phyloP scores from a whole-genome alignment of 2,888 invertebrate species.

The Hylaea fasciaria region DNA sequence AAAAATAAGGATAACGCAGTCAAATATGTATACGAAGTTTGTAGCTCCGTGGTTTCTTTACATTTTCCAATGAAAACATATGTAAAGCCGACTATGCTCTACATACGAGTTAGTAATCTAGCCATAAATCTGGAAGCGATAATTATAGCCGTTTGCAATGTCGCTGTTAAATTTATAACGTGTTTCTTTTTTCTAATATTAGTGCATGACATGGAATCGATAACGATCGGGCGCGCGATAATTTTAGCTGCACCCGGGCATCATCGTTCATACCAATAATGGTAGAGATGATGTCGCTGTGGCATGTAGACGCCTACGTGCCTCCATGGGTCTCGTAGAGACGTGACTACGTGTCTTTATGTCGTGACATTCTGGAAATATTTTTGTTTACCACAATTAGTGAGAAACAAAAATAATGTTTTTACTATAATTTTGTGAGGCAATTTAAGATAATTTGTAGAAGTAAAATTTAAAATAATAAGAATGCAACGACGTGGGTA shows the following conservation, averaged over 20 bases:
- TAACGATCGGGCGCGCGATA: slow-evolving; percentile 59
- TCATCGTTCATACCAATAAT: slow-evolving; percentile 42
- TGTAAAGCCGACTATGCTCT: neutral
- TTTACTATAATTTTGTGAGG: too few species aligned
- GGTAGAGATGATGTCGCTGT: slow-evolving; percentile 6
- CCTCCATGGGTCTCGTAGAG: neutral
- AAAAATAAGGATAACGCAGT: too few species aligned
- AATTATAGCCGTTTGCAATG: slow-evolving; percentile 44
- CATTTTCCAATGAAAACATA: too few species aligned
- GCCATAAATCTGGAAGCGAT: slow-evolving; percentile 40
- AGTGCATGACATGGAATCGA: slow-evolving; percentile 70
- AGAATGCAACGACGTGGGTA: too few species aligned
- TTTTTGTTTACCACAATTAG: slow-evolving; percentile 17
- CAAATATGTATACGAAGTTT: too few species aligned
- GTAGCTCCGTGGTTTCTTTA: too few species aligned
- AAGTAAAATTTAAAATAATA: too few species aligned
- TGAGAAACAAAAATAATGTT: too few species aligned
- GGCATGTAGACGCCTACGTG: neutral
- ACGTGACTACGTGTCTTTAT: slow-evolving; percentile 1
- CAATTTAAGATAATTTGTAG: too few species aligned
- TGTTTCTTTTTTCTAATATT: slow-evolving; percentile 71
- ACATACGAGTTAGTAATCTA: neutral
- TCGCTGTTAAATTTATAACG: slow-evolving; percentile 51
- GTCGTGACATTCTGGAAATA: slow-evolving; percentile 8
- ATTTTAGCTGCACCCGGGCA: slow-evolving; percentile 53